phyloP scores from a whole-genome alignment of 2,113 vertebrate species.

The Pterocles gutturalis region DNA sequence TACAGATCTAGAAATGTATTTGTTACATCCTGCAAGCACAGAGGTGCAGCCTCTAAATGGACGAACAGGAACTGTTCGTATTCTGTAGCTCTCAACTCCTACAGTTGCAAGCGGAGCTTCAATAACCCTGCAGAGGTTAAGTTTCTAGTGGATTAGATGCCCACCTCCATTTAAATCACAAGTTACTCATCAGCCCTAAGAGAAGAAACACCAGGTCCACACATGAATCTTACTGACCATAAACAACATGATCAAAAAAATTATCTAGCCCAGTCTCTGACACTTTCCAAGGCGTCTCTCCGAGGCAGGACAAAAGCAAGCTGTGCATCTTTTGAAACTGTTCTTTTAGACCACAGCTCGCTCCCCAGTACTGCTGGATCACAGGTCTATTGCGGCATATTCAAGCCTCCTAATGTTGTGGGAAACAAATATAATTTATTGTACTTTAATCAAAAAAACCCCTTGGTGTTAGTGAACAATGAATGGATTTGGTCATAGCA shows the following conservation, averaged over 20 bases:
- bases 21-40: not conserved
- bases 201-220: not conserved
- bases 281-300: not conserved
- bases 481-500: not conserved
- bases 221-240: not conserved
- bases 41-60: not conserved
- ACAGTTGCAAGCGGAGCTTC: not conserved
- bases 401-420: too few species aligned
- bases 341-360: not conserved
- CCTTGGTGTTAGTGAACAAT: not conserved
- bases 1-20: not conserved
- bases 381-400: not conserved
- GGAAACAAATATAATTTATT: not conserved
- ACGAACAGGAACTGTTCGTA: fast-evolving
- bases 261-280: not conserved
- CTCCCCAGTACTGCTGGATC: not conserved
- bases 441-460: not conserved
- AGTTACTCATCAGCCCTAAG: not conserved
- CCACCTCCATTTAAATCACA: not conserved
- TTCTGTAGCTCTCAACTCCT: not conserved
- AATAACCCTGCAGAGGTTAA: not conserved
- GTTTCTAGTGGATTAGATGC: not conserved
- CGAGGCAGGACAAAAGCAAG: not conserved
- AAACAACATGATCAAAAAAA: not conserved
- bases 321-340: not conserved